Evolutionary conservation across 2,113 vertebrate genomes (phyloP).

Genomic region (Trochalopteron elliotii): DNA sequence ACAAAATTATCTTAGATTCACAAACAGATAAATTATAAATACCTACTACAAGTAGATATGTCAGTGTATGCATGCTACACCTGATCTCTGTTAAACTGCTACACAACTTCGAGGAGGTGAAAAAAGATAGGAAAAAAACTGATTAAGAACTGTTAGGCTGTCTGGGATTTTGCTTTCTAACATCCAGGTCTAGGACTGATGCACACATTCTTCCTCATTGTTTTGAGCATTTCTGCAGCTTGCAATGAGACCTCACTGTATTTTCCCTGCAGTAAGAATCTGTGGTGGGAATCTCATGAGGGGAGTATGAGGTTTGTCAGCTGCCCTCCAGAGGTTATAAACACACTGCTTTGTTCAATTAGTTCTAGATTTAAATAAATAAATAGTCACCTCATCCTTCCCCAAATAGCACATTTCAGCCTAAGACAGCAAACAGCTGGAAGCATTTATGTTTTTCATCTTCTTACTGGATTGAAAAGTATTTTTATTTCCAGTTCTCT

Average conservation of each 20-base stretch:
- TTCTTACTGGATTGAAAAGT: slow-evolving; percentile 6
- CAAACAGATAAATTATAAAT: not conserved
- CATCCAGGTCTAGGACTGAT: not conserved
- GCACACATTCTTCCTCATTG: not conserved
- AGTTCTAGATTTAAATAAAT: slow-evolving; percentile 1
- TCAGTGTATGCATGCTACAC: not conserved
- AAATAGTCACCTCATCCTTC: slow-evolving; percentile 16
- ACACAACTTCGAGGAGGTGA: not conserved
- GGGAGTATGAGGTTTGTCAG: not conserved
- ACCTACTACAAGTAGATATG: not conserved
- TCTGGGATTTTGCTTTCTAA: not conserved
- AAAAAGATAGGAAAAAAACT: not conserved
- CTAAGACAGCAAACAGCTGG: slow-evolving; percentile 42
- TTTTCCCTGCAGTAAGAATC: not conserved
- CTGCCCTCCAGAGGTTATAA: slow-evolving; percentile 28
- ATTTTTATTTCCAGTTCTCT: slow-evolving; percentile 33
- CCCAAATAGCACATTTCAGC: slow-evolving; percentile 26
- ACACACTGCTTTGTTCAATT: not conserved
- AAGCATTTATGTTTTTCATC: slow-evolving; percentile 2
- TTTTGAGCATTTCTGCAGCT: not conserved
- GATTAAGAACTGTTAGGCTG: not conserved
- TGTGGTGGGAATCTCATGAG: not conserved
- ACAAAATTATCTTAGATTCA: not conserved
- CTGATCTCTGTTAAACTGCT: not conserved
- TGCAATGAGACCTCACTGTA: not conserved